Conservation (phyloP, 2,113 vertebrate species). For the Holacanthus passer region DNA sequence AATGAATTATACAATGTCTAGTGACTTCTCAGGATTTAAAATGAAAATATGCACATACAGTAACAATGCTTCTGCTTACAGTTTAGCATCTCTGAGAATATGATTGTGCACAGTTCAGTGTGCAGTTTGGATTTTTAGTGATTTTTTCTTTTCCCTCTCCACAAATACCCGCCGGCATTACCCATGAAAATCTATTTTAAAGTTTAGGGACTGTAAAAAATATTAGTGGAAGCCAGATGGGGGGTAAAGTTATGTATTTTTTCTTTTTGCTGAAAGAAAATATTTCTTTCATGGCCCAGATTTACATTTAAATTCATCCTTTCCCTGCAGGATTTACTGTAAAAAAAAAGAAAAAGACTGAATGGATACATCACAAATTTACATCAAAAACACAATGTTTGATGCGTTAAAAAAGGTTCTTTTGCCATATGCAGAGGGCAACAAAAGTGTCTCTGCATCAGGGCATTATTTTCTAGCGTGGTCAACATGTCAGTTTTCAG, state of each 20-base stretch:
- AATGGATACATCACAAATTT: not conserved
- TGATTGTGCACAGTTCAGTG: constrained; percentile 15
- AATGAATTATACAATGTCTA: constrained; percentile 41
- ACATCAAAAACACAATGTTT: not conserved
- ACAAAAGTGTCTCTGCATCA: not conserved
- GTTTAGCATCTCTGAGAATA: not conserved
- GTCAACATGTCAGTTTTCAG: not conserved
- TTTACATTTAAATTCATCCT: not conserved
- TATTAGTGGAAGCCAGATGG: too few species aligned
- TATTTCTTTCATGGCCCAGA: not conserved
- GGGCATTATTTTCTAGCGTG: not conserved
- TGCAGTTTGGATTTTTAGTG: constrained; percentile 13
- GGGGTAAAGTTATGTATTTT: not conserved
- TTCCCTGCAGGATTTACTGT: not conserved
- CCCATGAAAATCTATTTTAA: not conserved
- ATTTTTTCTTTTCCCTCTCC: constrained; percentile 24
- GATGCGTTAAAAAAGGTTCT: not conserved
- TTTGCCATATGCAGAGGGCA: not conserved
- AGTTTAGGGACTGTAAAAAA: not conserved
- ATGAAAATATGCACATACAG: constrained; percentile 28
- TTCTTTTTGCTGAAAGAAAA: not conserved
- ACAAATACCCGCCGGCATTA: not conserved
- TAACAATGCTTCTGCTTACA: constrained; percentile 31
- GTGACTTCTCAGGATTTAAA: constrained; percentile 30
- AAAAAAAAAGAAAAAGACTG: not conserved